These are phyloP conservation scores for Bembecia ichneumoniformis DNA, from an alignment of 2,888 invertebrate species.

Conservation along the genomic window DNA sequence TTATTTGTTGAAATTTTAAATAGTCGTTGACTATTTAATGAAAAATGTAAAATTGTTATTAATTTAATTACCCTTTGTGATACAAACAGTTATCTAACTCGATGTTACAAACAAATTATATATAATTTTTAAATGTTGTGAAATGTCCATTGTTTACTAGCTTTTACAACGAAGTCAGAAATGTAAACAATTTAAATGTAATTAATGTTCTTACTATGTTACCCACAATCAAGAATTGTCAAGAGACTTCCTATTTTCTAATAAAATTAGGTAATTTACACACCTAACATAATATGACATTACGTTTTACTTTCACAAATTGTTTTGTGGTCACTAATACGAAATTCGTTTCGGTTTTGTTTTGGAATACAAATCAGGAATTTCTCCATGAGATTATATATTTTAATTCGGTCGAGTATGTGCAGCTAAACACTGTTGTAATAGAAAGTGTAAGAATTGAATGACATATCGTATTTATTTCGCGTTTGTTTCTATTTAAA, in stretches of 20 bases:
- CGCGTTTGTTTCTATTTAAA: neutral
- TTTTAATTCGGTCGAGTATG: constrained; percentile 19
- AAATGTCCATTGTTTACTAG: too few relatives aligned
- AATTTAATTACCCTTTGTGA: too few relatives aligned
- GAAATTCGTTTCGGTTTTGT: constrained; percentile 38
- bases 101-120: too few relatives aligned
- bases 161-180: too few relatives aligned
- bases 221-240: neutral
- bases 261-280: constrained; percentile 24
- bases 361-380: constrained; percentile 58
- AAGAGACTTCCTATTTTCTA: constrained; percentile 17
- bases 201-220: too few relatives aligned
- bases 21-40: too few relatives aligned
- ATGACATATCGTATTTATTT: constrained; percentile 14
- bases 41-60: too few relatives aligned
- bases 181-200: too few relatives aligned
- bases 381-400: constrained; percentile 56
- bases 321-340: constrained; percentile 37
- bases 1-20: too few relatives aligned
- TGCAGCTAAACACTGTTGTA: constrained; percentile 37
- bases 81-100: too few relatives aligned
- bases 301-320: constrained; percentile 34
- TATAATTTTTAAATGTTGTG: too few relatives aligned
- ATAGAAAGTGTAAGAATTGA: constrained; percentile 42
- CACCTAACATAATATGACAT: constrained; percentile 13